Evolutionary conservation across 2,888 invertebrate species (phyloP).

Genomic region (Drosophila demipolita): DNA sequence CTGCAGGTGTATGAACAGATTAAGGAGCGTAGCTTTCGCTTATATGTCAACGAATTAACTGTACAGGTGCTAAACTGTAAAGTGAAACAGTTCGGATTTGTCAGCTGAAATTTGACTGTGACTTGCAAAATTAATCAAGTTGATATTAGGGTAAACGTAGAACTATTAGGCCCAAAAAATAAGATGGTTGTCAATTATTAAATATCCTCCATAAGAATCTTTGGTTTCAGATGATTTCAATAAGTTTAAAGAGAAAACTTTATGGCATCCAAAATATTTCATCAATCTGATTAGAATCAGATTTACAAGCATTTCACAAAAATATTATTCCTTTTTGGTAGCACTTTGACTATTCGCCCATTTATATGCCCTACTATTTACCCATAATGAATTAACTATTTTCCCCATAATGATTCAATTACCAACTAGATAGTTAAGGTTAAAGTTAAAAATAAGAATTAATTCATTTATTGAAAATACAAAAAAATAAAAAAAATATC

Average conservation of each 20-base stretch:
- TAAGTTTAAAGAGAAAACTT: constrained; percentile 6
- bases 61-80: constrained; percentile 2
- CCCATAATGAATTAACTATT: not conserved
- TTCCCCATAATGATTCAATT: not conserved
- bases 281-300: not conserved
- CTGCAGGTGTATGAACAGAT: not conserved
- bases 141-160: constrained; percentile 11
- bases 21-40: constrained; percentile 20
- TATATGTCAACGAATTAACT: constrained; percentile 29
- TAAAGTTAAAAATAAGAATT: not conserved
- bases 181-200: constrained; percentile 32
- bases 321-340: not conserved
- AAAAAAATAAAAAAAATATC: not conserved
- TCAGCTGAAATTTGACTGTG: constrained; percentile 29
- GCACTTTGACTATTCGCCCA: constrained; percentile 32
- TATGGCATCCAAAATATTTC: not conserved
- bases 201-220: constrained; percentile 21
- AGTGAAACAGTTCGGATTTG: constrained; percentile 11
- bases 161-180: constrained; percentile 6
- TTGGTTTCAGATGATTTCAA: constrained; percentile 19
- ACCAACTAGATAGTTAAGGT: not conserved
- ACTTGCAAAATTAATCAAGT: constrained; percentile 14
- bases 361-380: constrained; percentile 18
- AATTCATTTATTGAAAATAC: not conserved
- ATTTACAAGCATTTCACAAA: not conserved